Conservation (phyloP, 2,113 vertebrate genomes). For the human (Homo sapiens) region GRCh38 chr7:52417001-52417500, state of each 20-base stretch:
- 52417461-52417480: not conserved
- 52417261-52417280: not conserved
- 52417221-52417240: not conserved
- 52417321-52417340: not conserved
- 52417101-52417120: too few species aligned
- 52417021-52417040: too few species aligned
- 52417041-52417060: too few species aligned
- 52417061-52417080: too few species aligned
- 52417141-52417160: too few species aligned
- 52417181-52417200: too few species aligned
- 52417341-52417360: not conserved
- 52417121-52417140: too few species aligned
- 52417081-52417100: rapidly evolving
- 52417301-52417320: not conserved
- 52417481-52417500: not conserved
- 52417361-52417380: not conserved
- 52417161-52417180: too few species aligned
- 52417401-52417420: not conserved
- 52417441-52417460: not conserved
- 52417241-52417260: not conserved
- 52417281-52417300: not conserved
- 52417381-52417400: not conserved
- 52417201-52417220: not conserved
- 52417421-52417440: not conserved
- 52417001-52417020: too few species aligned